Base-by-base conservation (phyloP, 2,113 vertebrate genomes). In the Garra rufa region DNA sequence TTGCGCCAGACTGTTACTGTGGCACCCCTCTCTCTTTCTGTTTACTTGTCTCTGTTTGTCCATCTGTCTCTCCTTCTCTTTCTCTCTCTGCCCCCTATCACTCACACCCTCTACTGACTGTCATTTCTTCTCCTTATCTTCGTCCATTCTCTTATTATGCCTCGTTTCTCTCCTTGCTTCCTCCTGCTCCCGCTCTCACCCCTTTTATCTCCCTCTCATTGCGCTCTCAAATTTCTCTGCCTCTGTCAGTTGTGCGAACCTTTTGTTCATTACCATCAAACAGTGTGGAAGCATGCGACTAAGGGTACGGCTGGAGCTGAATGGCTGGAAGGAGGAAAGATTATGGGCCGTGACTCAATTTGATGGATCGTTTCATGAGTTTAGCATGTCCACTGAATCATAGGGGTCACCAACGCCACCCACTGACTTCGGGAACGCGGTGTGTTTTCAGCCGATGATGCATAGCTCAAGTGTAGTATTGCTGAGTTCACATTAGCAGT, bases 171-270 rank as follows among this genome's bases (percentile, higher is more conserved):
- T 76, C 76, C 59, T 57, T n/a, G 63, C 71, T 82, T 30, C 59
- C 15, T 67, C n/a, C 24, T 9, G 28, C 59, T 76, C n/a, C 41
- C 52, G 8, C 81, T 81, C 38, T 41, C 59, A 76, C 85, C 86
- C 85, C 76, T 76, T 71, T 65, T 84, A 81, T 67, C 83, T 41
- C 26, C 43, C 87, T 82, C 57, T 87, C 65, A 69, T 55, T 83
- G 48, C n/a, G 11, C 78, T 85, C 59, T 82, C 87, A 17, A 84
- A 88, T 87, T 89, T 74, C 76, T 86, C 76, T 57, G 57, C 70
- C 43, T 87, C 30, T 10, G 8, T 80, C 43, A 48, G 41, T 43
- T 38, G 30, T 24, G 55, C 7, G 2, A 65, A 69, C 24, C 79
- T 69, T 81, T 70, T 70, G 63, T 24, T 81, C 79, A 50, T 69